Base-by-base conservation (phyloP, 2,888 invertebrate species). In the Pyrochroa serraticornis region DNA sequence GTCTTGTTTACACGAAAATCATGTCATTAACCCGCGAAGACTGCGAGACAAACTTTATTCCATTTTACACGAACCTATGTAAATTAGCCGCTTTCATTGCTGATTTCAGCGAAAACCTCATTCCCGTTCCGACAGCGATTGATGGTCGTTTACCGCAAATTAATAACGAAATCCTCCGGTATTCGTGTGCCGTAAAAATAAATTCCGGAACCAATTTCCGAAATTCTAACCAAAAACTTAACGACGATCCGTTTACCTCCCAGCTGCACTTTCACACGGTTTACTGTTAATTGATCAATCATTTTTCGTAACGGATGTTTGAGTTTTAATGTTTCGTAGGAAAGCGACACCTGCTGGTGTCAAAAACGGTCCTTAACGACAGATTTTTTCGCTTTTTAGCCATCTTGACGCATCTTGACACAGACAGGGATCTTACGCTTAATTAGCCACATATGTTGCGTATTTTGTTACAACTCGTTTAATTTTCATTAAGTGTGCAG, bases 281-380 rank as follows among this genome's bases (percentile, higher is more conserved):
- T 7, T 22, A 56, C 57, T 64, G 58, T 63, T 58, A 65, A 65
- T 65, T 65, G 67, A 67, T 64, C 60, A 60, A 61, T 69, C 64
- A 62, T 66, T 67, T 58, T 59, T 56, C 55, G 61, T 62, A 69
- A 71, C 72, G 74, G 72, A 70, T 71, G 71, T 70, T 70, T 72
- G 64, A 66, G 54, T 64, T 58, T 64, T 63, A 73, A 74, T 72
- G 73, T 75, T 66, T 72, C 74, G 70, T 72, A 70, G 70, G 48
- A 65, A 51, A 47, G 51, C 55, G 60, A 60, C 71, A 71, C 70
- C 71, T 71, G 71, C 67, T 68, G 60, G 61, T 57, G 53, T 62
- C 62, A 61, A 50, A 39, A 58, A 56, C 52, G 51, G 35, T 46
- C 13, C 33, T 39, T 48, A 36, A 46, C 43, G 60, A 60, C 60